Percentiles rank a stretch among this genome's conserved stretches.
Conservation (phyloP, 2,888 invertebrate species). For the Megaustenia siamemsis region DNA sequence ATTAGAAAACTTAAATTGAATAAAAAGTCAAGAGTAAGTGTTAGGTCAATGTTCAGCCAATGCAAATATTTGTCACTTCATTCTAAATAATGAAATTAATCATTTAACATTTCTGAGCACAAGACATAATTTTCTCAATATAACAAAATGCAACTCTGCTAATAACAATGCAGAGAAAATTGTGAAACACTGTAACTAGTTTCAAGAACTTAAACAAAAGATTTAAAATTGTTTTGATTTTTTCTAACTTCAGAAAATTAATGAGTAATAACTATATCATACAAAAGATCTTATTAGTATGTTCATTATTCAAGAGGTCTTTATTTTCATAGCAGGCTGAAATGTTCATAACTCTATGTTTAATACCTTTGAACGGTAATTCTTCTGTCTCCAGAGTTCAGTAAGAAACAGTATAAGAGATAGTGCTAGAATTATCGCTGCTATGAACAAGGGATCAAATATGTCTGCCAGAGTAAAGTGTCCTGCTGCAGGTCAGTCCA, state of each 20-base stretch:
- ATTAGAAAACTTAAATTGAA: no score
- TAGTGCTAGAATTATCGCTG: constrained; percentile 54
- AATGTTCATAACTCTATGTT: constrained; percentile 32
- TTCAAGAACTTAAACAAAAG: neutral
- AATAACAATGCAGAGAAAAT: neutral
- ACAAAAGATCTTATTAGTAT: neutral
- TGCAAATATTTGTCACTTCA: no score
- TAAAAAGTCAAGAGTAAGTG: no score
- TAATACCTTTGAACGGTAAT: neutral
- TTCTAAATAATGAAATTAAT: neutral
- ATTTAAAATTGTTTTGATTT: neutral
- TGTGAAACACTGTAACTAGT: neutral
- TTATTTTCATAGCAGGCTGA: neutral
- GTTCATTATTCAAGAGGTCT: neutral
- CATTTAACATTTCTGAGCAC: neutral
- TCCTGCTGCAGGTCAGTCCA: constrained; percentile 83
- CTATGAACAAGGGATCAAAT: constrained; percentile 47
- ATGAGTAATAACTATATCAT: neutral
- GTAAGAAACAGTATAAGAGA: constrained; percentile 40
- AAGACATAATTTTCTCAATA: neutral
- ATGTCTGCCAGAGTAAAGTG: constrained; percentile 64
- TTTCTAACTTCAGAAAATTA: neutral
- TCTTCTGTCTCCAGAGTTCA: constrained; percentile 31
- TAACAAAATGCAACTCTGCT: neutral
- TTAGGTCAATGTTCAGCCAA: no score